Base-by-base conservation (phyloP, 2,113 vertebrate species). In the Coturnix japonica region DNA sequence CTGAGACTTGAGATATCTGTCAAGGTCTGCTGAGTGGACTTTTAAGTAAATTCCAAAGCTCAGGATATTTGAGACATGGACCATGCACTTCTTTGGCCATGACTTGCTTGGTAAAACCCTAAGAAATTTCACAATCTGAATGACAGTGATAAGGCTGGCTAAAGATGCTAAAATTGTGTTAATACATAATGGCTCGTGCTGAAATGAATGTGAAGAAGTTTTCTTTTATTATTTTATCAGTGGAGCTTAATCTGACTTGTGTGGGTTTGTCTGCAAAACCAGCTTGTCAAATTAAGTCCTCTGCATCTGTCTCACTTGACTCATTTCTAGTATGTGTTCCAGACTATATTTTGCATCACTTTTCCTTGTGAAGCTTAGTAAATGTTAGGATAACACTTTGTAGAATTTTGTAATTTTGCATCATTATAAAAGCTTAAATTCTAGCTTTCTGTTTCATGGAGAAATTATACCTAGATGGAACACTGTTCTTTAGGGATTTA, bases 161-260 rank as follows among this genome's bases (percentile, higher is more conserved):
- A 87, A 56, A 70, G 85, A 64, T 41, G 87, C 46, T 89, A 57
- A 71, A 92, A 28, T 47, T 93, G 31, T 65, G 65, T 94, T 93
- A 87, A 63, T 76, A 67, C 71, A 43, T 81, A 89, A 82, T 80
- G 64, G 79, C 28, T 80, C 31, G 16, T 35, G 46, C 54, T 67
- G 47, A 85, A 93, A 71, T 73, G 49, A 81, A 87, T n/a, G 54
- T 75, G 41, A 31, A 63, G 44, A 73, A 76, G 20, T 70, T 91
- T 78, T 71, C 20, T 66, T 83, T 81, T 85, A 25, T 87, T 41
- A 41, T 88, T 72, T 67, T 71, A 21, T 39, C 25, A 49, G 39
- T 57, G 26, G 35, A 87, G 19, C 23, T 73, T 82, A 82, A 28
- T 95, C 53, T 67, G 39, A 56, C 11, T 85, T 70, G 25, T 21